Percentiles rank a stretch among this genome's conserved stretches.
Conservation (phyloP, 2,888 invertebrate species). For the Pammene aurita region DNA sequence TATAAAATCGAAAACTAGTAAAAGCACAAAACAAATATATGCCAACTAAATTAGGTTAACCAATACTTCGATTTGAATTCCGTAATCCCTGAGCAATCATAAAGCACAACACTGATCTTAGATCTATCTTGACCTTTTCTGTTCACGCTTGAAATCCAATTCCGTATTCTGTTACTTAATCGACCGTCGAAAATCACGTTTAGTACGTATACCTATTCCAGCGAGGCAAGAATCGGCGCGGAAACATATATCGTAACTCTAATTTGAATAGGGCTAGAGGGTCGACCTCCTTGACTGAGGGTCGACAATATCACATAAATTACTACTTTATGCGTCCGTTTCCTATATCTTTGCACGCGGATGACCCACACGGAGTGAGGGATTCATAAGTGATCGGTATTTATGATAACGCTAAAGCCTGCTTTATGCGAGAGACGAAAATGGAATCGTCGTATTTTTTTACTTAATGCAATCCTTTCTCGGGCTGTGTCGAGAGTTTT, state of each 20-base stretch:
- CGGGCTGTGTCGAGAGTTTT: slow-evolving; percentile 20
- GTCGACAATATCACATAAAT: slow-evolving; percentile 67
- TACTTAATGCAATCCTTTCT: slow-evolving; percentile 31
- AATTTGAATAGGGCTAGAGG: slow-evolving; percentile 68
- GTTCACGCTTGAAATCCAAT: slow-evolving; percentile 28
- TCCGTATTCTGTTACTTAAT: slow-evolving; percentile 52
- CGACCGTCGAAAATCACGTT: slow-evolving; percentile 61
- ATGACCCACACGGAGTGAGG: slow-evolving; percentile 47
- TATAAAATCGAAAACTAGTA: too few relatives aligned
- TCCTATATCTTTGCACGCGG: slow-evolving; percentile 51
- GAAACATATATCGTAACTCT: slow-evolving; percentile 57
- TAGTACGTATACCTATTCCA: slow-evolving; percentile 55
- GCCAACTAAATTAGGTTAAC: background rate
- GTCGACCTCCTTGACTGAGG: slow-evolving; percentile 60
- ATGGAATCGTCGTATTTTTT: slow-evolving; percentile 37
- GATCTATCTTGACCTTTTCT: slow-evolving; percentile 30
- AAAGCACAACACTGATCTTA: slow-evolving; percentile 19
- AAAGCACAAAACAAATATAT: slow-evolving; percentile 2
- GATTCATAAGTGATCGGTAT: slow-evolving; percentile 47
- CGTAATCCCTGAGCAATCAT: slow-evolving; percentile 6
- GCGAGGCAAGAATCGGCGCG: slow-evolving; percentile 46
- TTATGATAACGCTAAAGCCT: slow-evolving; percentile 40
- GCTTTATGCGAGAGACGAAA: slow-evolving; percentile 39
- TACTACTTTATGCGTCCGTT: slow-evolving; percentile 64
- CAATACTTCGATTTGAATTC: background rate